Base-by-base conservation (phyloP, 2,888 invertebrate genomes). In the Trichopoda pennipes region DNA sequence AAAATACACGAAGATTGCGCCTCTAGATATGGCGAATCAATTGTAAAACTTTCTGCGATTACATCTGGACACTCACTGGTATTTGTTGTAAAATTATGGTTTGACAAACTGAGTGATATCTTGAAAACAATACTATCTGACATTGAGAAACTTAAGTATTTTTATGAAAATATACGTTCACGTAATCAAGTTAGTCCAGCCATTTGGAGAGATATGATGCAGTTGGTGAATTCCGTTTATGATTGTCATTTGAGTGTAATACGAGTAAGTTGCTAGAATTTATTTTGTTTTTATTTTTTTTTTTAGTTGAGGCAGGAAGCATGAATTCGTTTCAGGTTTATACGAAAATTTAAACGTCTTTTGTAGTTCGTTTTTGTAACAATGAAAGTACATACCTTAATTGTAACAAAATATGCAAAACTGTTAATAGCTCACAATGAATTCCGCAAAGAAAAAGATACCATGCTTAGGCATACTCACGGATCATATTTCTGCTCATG, bases 191-290 rank as follows among this genome's bases (percentile, higher is more conserved):
- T 87, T 0, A 76, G 80, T 2, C 55, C 78, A 6, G 56, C 80
- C 1, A 76, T 82, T 42, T 84, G 85, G 84, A 75, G 80, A 10
- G 42, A 84, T 61, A 86, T 89, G 75, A 85, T 80, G 9, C 53
- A 83, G 14, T 89, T 91, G 58, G 86, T 91, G 4, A 85, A 84
- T 60, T 83, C 42, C 16, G 90, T 90, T 0, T 90, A 89, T 58
- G 87, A 90, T 28, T 91, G 91, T 55, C 91, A 91, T 84, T 87
- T 91, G 69, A 86, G 87, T 64, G 85, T 86, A 35, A 86, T 91
- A 79, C 73, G 87, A 49, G 90, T 88, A 77, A 85, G 85, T 77
- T 9, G 16, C 17, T 17, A 19, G 17, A 4, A 17, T 17, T 17
- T 17, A 9, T 9, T 17, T 7, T 9, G 2, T 17, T 9, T 2